Base-by-base conservation (phyloP, 2,797 vertebrate species). In the Babyrousa celebensis region DNA sequence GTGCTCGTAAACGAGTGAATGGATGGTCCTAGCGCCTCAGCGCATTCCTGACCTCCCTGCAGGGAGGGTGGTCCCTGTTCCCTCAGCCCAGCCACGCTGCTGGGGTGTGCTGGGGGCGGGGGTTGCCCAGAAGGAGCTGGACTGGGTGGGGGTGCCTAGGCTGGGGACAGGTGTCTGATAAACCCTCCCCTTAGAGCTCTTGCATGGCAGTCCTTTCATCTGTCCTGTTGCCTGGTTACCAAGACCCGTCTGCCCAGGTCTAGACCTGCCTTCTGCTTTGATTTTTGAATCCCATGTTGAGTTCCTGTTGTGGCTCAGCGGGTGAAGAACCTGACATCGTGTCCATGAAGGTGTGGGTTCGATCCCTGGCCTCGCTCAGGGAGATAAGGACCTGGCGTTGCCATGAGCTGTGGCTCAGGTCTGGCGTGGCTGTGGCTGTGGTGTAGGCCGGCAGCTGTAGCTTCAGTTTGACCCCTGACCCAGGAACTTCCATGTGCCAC, bases 151-250 rank as follows among this genome's bases (percentile, higher is more conserved):
- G 43, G 36, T 16, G 0, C 21, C 40, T 1, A 0, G 62, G 48
- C 62, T 40, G 12, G 2, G 9, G 58, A 12, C 6, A 1, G 2
- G 27, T 1, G 0, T 80, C 63, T 14, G 5, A 23, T 15, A 18
- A 10, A 20, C 7, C 2, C 56, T 70, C 32, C 3, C 0, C 6
- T 5, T 12, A 2, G 32, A 8, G 15, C 40, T 70, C 32, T 29
- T 1, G 23, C 23, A 0, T 6, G 0, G 0, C 48, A 3, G 36
- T 8, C 29, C 77, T 60, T 21, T 36, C 5, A 1, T 15, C n/a
- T 25, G 27, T 27, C 29, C 29, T 15, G 3, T 72, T 29, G 60
- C 25, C 27, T 52, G 1, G 0, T 83, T 27, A 10, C 21, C 0
- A 1, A 17, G 86, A 40, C 27, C 68, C 15, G 2, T 65, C 15